Conservation (phyloP, 2,797 vertebrate species). For the Sebastes alutus region DNA sequence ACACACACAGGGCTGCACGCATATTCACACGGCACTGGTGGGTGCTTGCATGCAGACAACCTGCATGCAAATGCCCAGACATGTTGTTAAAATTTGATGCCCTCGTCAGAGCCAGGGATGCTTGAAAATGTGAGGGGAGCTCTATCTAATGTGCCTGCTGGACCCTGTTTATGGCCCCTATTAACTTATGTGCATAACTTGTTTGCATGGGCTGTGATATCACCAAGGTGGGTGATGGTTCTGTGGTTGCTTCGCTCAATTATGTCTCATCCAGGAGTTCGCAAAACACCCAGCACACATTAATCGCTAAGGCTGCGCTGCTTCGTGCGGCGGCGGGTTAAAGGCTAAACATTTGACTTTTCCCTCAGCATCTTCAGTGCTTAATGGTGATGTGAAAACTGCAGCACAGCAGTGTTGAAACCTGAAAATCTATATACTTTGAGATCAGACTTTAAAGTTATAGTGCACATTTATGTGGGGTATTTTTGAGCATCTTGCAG, state of each 20-base stretch:
- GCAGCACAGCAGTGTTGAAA: neutral
- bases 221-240: neutral
- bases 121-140: slow-evolving; percentile 26
- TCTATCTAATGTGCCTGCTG: slow-evolving; percentile 20
- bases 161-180: slow-evolving; percentile 35
- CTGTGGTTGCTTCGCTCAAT: slow-evolving; percentile 4
- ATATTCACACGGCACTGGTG: neutral
- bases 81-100: slow-evolving; percentile 35
- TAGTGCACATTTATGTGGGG: neutral
- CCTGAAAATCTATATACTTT: neutral
- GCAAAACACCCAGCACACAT: neutral
- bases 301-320: neutral
- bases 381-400: neutral
- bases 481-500: neutral
- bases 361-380: neutral
- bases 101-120: slow-evolving; percentile 29
- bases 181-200: slow-evolving; percentile 18
- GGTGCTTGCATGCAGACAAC: slow-evolving; percentile 9
- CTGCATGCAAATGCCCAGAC: slow-evolving; percentile 27
- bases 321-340: neutral
- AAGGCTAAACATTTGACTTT: neutral
- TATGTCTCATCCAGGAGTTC: neutral
- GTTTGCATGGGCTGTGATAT: slow-evolving; percentile 24
- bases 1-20: neutral
- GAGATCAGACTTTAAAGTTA: slow-evolving; percentile 7